phyloP scores from a whole-genome alignment of 2,797 vertebrate species.

The Telmatherina bonti region DNA sequence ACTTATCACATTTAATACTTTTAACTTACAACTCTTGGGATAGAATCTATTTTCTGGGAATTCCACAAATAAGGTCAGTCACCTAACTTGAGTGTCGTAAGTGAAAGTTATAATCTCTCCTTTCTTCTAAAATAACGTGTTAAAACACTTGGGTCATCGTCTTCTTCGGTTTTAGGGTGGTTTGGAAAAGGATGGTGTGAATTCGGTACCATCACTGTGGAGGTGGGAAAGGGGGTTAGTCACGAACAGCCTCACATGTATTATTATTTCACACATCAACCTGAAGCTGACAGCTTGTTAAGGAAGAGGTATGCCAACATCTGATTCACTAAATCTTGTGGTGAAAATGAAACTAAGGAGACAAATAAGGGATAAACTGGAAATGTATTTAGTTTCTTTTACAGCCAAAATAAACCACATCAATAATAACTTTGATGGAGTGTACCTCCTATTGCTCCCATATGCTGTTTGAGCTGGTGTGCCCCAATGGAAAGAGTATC shows the following conservation, averaged over 20 bases:
- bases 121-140: slow-evolving; percentile 54
- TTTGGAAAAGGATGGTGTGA: slow-evolving; percentile 52
- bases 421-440: slow-evolving; percentile 2
- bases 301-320: slow-evolving; percentile 77
- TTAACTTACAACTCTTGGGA: slow-evolving; percentile 11
- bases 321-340: slow-evolving; percentile 65
- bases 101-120: slow-evolving; percentile 11
- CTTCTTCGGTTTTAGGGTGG: slow-evolving; percentile 14
- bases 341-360: slow-evolving; percentile 60
- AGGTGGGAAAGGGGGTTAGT: neutral
- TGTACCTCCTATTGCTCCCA: neutral
- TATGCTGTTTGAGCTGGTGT: too few relatives aligned
- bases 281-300: slow-evolving; percentile 74
- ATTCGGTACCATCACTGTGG: slow-evolving; percentile 37
- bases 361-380: slow-evolving; percentile 22
- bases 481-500: too few relatives aligned
- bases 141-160: slow-evolving; percentile 34
- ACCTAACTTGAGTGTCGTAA: slow-evolving; percentile 13
- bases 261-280: slow-evolving; percentile 79
- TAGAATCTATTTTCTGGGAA: slow-evolving; percentile 16
- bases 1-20: slow-evolving; percentile 41
- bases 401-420: slow-evolving; percentile 12
- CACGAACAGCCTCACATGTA: slow-evolving; percentile 50
- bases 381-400: slow-evolving; percentile 37
- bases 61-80: slow-evolving; percentile 17